Evolutionary conservation across 2,797 vertebrate species (phyloP).

Genomic region (Philypnodon macrostomus): DNA sequence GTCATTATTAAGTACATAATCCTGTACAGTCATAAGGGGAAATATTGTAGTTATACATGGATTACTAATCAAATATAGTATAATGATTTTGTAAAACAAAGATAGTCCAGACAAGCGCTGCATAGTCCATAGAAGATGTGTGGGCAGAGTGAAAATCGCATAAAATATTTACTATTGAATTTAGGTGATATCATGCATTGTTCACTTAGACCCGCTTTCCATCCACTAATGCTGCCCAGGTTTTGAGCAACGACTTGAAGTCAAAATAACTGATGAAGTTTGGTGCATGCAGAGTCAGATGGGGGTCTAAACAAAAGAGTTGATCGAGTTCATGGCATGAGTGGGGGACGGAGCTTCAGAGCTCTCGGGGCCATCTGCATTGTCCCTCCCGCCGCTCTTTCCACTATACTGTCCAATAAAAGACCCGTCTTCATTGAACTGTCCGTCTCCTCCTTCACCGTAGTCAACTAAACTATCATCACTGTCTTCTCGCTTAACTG

Average conservation of each 20-base stretch:
- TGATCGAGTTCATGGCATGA: slow-evolving; percentile 98
- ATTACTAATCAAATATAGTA: slow-evolving; percentile 78
- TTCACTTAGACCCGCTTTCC: slow-evolving; percentile 37
- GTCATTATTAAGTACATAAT: slow-evolving; percentile 71
- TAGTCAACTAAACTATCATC: slow-evolving; percentile 99
- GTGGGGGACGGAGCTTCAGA: slow-evolving; percentile 94
- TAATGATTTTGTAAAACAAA: slow-evolving; percentile 78
- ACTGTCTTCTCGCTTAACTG: slow-evolving; percentile 95
- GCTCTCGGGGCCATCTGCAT: slow-evolving; percentile 90
- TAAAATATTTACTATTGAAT: slow-evolving; percentile 51
- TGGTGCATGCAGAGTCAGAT: slow-evolving; percentile 46
- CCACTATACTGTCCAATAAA: slow-evolving; percentile 99
- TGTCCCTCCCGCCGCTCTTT: slow-evolving; percentile 88
- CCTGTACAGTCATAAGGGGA: slow-evolving; percentile 77
- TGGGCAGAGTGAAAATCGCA: slow-evolving; percentile 61
- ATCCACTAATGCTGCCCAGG: slow-evolving; percentile 14
- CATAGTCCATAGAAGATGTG: slow-evolving; percentile 74
- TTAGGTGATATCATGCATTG: slow-evolving; percentile 74
- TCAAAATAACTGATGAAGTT: slow-evolving; percentile 27
- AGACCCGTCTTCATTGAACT: slow-evolving; percentile 98
- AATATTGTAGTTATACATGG: slow-evolving; percentile 75
- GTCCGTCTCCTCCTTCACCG: slow-evolving; percentile 95
- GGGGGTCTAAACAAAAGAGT: slow-evolving; percentile 90
- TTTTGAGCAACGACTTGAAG: slow-evolving; percentile 14
- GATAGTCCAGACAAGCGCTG: slow-evolving; percentile 76